A percentile compares a stretch with the other conserved stretches of the same genome.
Conservation (phyloP, 53 echinoderm and acorn worm genomes). For the Astropecten irregularis region DNA sequence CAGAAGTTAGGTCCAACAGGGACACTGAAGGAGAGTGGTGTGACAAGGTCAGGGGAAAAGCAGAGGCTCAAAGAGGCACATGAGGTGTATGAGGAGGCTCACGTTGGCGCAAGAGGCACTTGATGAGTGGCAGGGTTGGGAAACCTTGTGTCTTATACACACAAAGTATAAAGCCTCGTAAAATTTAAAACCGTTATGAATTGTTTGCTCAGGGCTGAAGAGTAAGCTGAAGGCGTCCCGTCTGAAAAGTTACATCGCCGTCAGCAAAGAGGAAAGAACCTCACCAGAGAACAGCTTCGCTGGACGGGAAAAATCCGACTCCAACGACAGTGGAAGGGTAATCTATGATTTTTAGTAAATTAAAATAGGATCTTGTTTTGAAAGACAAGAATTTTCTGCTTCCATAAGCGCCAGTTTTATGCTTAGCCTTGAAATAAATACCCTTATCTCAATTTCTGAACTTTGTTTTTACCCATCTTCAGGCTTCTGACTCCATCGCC, state of each 20-base stretch:
- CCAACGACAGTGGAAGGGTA: constrained; percentile 61
- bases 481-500: constrained; percentile 24
- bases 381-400: neutral
- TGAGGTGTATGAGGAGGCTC: no score
- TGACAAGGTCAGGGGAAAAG: no score
- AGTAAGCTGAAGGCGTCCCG: constrained; percentile 43
- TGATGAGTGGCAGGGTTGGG: no score
- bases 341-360: neutral
- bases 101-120: no score
- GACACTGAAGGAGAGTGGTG: no score
- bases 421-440: no score
- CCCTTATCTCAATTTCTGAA: no score
- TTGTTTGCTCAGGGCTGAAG: constrained; percentile 18
- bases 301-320: constrained; percentile 45
- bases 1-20: no score
- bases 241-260: constrained; percentile 7
- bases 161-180: no score
- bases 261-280: constrained; percentile 9
- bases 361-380: neutral
- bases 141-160: no score
- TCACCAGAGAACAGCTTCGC: neutral
- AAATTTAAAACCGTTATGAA: neutral
- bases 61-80: no score
- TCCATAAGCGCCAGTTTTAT: no score
- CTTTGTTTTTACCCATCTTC: neutral